These are phyloP conservation scores for Seison nebaliae DNA, from an alignment of 1,140 invertebrate species.

Conservation along the genomic window DNA sequence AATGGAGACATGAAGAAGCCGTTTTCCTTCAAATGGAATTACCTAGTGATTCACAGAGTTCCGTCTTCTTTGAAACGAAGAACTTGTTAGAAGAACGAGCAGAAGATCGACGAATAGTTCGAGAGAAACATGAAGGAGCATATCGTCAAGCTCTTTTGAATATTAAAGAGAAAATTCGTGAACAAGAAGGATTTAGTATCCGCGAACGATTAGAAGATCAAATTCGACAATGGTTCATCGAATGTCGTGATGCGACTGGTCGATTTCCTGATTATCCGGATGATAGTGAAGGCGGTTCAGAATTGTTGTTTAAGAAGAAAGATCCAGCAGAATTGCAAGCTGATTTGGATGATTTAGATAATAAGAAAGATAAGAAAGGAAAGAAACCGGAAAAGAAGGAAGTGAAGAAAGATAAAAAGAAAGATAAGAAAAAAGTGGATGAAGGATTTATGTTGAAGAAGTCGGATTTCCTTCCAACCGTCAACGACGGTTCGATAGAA, in stretches of 20 bases:
- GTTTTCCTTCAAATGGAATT: slow-evolving; percentile 44
- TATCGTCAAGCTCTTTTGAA: slow-evolving; percentile 27
- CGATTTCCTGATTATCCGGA: slow-evolving; percentile 66
- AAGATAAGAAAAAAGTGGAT: slow-evolving; percentile 27
- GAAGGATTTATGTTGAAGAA: slow-evolving; percentile 29
- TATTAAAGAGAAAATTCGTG: slow-evolving; percentile 27
- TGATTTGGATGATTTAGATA: slow-evolving; percentile 22
- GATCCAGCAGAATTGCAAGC: slow-evolving; percentile 25
- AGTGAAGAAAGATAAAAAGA: slow-evolving; percentile 19
- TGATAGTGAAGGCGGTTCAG: slow-evolving; percentile 58
- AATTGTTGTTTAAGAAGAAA: slow-evolving; percentile 41
- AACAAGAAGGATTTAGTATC: slow-evolving; percentile 39
- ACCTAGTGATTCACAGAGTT: slow-evolving; percentile 3
- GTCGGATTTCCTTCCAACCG: slow-evolving; percentile 24
- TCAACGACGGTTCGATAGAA: slow-evolving; percentile 13
- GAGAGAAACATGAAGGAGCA: slow-evolving; percentile 37
- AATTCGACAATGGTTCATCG: slow-evolving; percentile 49
- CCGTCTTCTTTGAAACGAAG: slow-evolving; percentile 21
- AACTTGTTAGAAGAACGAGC: slow-evolving; percentile 16
- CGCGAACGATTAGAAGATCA: slow-evolving; percentile 40
- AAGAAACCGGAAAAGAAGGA: slow-evolving; percentile 19
- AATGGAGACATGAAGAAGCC: slow-evolving; percentile 41
- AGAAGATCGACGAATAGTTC: slow-evolving; percentile 21
- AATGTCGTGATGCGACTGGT: slow-evolving; percentile 37
- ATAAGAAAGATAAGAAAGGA: slow-evolving; percentile 21